Base-by-base conservation (phyloP, 2,888 invertebrate genomes). In the Leptinotarsa tumamoca region DNA sequence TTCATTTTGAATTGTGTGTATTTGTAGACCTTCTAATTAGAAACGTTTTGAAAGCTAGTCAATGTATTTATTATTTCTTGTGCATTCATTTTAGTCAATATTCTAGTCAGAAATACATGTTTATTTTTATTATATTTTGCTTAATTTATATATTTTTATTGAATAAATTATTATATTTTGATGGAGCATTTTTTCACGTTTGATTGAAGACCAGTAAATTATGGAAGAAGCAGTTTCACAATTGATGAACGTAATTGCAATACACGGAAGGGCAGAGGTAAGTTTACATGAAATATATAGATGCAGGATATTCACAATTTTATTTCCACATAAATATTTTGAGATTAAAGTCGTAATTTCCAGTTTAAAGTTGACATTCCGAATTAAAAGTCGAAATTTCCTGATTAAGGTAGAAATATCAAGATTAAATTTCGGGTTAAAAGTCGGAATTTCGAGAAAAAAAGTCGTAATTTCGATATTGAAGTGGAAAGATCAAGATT, bases 121-220 rank as follows among this genome's bases (percentile, higher is more conserved):
- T 83, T 77, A 63, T 82, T 81, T 82, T 80, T 80, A 79, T 82
- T 79, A 78, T 80, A 79, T 82, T 80, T 82, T 80, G 78, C 78
- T 79, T 83, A 79, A 82, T 82, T 83, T 82, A 83, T 83, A 84
- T 83, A 82, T 82, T 83, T 84, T 84, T 84, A 83, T 82, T 82
- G 82, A 83, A 83, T 83, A 83, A 79, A 82, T 83, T 82, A 84
- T 83, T 83, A 82, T 84, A 83, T 83, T 84, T 80, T 80, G 77
- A 77, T 74, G 21, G 18, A 18, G 70, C 58, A 58, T 58, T 70
- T 21, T 21, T 70, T 70, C 43, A 15, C 58, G 17, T 4, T 51
- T 18, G 15, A 27, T 5, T 66, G 66, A 23, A 66, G 27, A 21
- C 43, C 66, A 27, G 23, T 15, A 61, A 61, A 61, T 21, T 15